phyloP scores from a whole-genome alignment of 2,113 vertebrate genomes.

The Centropristis striata region DNA sequence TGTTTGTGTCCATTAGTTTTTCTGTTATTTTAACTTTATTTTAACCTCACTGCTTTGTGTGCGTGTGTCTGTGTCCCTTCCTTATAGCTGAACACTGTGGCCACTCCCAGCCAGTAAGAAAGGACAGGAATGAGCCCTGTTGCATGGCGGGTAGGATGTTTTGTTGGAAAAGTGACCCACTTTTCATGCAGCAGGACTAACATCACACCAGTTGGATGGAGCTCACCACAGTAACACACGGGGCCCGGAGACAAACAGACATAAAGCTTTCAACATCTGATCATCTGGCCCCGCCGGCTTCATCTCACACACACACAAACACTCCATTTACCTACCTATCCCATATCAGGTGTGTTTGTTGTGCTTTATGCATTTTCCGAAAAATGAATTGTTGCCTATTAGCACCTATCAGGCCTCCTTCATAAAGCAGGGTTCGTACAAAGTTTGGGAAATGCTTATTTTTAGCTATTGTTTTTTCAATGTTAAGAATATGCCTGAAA shows the following conservation, averaged over 20 bases:
- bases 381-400: not conserved
- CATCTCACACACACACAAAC: not conserved
- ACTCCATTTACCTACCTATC: constrained; percentile 13
- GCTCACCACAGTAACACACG: constrained; percentile 18
- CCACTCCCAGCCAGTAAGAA: constrained; percentile 65
- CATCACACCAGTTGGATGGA: constrained; percentile 15
- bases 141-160: constrained; percentile 62
- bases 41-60: constrained; percentile 69
- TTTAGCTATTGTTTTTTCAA: no score
- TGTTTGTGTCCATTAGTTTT: constrained; percentile 34
- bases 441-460: no score
- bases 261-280: not conserved
- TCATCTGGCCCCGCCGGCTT: constrained; percentile 7
- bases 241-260: constrained; percentile 16
- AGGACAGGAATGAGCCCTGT: constrained; percentile 59
- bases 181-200: constrained; percentile 32
- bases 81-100: constrained; percentile 83
- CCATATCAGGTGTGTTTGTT: not conserved
- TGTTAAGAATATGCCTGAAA: no score
- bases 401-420: not conserved
- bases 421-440: not conserved
- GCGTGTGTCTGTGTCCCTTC: constrained; percentile 69
- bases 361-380: constrained; percentile 21
- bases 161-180: constrained; percentile 48
- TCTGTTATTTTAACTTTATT: constrained; percentile 37